A percentile compares a stretch with the other conserved stretches of the same genome.
Evolutionary conservation across 2,113 vertebrate genomes (phyloP).

Genomic region (Ameiurus melas): DNA sequence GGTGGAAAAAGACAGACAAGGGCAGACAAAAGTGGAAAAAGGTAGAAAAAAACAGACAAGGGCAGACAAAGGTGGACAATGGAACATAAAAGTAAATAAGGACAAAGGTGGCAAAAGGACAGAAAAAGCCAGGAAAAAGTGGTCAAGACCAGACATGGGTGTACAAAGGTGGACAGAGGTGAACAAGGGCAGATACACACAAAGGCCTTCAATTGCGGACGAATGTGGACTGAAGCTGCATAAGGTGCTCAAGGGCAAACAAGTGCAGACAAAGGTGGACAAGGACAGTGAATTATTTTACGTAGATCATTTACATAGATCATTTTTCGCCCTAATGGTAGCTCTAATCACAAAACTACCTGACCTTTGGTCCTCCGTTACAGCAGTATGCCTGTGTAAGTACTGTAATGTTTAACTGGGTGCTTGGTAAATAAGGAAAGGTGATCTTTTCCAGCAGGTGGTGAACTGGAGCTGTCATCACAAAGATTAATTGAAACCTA

Average conservation of each 20-base stretch:
- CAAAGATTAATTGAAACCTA: constrained; percentile 14
- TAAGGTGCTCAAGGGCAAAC: background rate
- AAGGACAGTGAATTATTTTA: background rate
- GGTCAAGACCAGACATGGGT: background rate
- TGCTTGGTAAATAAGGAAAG: constrained; percentile 30
- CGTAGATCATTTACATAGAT: background rate
- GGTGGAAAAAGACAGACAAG: background rate
- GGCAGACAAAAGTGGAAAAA: background rate
- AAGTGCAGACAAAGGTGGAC: background rate
- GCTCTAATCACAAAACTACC: background rate
- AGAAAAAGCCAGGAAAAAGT: background rate
- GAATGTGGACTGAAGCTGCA: background rate
- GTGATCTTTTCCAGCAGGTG: constrained; percentile 21
- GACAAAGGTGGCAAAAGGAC: background rate
- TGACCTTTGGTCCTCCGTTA: background rate
- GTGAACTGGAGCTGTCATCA: constrained; percentile 7
- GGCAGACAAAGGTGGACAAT: background rate
- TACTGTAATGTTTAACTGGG: constrained; percentile 7
- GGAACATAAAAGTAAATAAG: background rate
- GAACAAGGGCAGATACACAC: no score
- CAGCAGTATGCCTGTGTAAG: background rate
- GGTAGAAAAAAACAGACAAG: background rate
- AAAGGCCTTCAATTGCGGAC: background rate
- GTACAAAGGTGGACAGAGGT: background rate
- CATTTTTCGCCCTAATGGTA: background rate